Base-by-base conservation (phyloP, 2,888 invertebrate species). In the Macrosoma leucophasiata region DNA sequence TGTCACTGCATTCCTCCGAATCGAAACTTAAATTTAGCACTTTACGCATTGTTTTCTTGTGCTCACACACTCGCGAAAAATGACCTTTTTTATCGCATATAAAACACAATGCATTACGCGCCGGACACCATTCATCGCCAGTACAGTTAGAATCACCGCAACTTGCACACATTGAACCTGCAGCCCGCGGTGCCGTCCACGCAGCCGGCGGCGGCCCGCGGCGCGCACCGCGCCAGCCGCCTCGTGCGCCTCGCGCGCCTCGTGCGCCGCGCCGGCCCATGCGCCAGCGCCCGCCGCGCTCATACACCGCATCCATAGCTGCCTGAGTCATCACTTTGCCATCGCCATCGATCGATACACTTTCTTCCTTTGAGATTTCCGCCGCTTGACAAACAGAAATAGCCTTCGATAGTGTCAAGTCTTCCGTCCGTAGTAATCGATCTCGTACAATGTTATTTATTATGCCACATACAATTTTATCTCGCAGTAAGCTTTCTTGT, bases 301-400 rank as follows among this genome's bases (percentile, higher is more conserved):
- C 28, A n/a, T n/a, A n/a, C 17, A 3, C 8, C 11, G n/a, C 8
- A n/a, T 8, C 13, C 13, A 13, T 9, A 18, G 20, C n/a, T n/a
- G 28, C 13, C 13, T 28, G n/a, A 2, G 20, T 13, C 11, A 20
- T 18, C 13, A 20, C 19, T 12, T 28, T 13, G 8, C n/a, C 11
- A 13, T n/a, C 13, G 17, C 26, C 28, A 11, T 27, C 29, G 14
- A 29, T 14, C 13, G 21, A 21, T 14, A 21, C 7, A 14, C 10
- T 21, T 21, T 29, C 29, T 4, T 29, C 29, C 3, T 14, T 13
- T 3, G 29, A 11, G 9, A 33, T 33, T 14, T 37, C 32, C n/a
- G 21, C 27, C 13, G 46, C 43, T 10, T 41, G 35, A 33, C 43
- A 46, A 8, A 43, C 37, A 21, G 41, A 32, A 27, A 43, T 33